phyloP scores from a whole-genome alignment of 2,113 vertebrate genomes.

The Odontophorus gujanensis region DNA sequence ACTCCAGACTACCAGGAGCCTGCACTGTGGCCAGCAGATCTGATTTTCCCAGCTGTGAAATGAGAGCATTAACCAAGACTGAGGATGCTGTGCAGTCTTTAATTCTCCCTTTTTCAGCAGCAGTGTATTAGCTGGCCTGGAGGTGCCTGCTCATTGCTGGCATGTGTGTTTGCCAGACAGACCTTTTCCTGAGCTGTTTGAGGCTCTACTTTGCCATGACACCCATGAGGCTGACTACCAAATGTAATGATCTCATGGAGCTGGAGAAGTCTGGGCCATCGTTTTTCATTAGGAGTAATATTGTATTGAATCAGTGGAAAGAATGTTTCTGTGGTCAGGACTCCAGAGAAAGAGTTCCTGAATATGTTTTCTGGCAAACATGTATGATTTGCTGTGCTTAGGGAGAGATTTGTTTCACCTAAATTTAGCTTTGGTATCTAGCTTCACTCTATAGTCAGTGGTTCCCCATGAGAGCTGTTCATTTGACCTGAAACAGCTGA shows the following conservation, averaged over 20 bases:
- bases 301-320: neutral
- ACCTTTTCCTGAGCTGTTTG: neutral
- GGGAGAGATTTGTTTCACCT: constrained; percentile 45
- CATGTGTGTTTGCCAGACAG: neutral
- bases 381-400: neutral
- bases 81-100: neutral
- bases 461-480: neutral
- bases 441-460: neutral
- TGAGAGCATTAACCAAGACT: neutral
- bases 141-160: neutral
- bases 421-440: constrained; percentile 18
- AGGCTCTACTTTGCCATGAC: neutral
- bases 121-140: neutral
- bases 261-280: neutral
- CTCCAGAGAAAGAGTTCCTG: neutral
- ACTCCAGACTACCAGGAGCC: neutral
- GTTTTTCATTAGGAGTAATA: constrained; percentile 9
- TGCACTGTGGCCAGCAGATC: neutral
- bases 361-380: constrained; percentile 8
- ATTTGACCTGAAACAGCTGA: constrained; percentile 27
- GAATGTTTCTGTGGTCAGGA: constrained; percentile 20
- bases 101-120: neutral
- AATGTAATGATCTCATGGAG: neutral
- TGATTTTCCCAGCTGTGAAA: neutral
- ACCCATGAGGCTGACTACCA: neutral